phyloP scores from a whole-genome alignment of 2,888 invertebrate species.

The Polyommatus icarus region DNA sequence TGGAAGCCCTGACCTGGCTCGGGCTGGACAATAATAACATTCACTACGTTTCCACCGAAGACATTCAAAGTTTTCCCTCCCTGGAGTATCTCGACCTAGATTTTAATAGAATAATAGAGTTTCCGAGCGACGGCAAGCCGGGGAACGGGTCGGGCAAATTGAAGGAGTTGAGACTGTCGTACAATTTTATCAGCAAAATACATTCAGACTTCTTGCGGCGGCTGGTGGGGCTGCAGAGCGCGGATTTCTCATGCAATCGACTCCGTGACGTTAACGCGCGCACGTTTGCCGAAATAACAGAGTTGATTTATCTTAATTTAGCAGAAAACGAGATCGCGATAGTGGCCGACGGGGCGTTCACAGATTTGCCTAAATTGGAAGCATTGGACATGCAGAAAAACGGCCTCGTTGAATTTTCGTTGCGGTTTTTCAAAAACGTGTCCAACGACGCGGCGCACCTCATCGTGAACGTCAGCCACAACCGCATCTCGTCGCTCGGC shows the following conservation, averaged over 20 bases:
- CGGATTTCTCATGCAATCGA: constrained; percentile 87
- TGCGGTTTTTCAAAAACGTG: constrained; percentile 82
- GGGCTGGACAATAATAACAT: constrained; percentile 91
- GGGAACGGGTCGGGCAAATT: constrained; percentile 81
- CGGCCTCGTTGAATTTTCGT: constrained; percentile 81
- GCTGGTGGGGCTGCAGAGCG: constrained; percentile 83
- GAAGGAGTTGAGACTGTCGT: constrained; percentile 88
- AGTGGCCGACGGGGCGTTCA: constrained; percentile 85
- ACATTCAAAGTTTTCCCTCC: constrained; percentile 83
- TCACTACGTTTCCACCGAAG: constrained; percentile 77
- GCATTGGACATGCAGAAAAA: constrained; percentile 89
- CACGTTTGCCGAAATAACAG: constrained; percentile 85
- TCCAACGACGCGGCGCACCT: constrained; percentile 81
- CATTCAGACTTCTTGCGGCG: constrained; percentile 84
- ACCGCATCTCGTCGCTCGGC: constrained; percentile 70
- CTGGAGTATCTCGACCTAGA: constrained; percentile 90
- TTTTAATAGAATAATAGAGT: constrained; percentile 86
- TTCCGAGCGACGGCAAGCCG: constrained; percentile 78
- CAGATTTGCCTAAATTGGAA: constrained; percentile 84
- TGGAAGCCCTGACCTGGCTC: constrained; percentile 86
- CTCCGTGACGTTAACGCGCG: constrained; percentile 82
- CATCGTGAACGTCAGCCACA: constrained; percentile 86
- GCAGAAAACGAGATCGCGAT: constrained; percentile 86
- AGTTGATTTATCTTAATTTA: constrained; percentile 86
- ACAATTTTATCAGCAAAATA: constrained; percentile 86